Evolutionary conservation across 2,888 invertebrate species (phyloP).

Genomic region (Dusona sp.): DNA sequence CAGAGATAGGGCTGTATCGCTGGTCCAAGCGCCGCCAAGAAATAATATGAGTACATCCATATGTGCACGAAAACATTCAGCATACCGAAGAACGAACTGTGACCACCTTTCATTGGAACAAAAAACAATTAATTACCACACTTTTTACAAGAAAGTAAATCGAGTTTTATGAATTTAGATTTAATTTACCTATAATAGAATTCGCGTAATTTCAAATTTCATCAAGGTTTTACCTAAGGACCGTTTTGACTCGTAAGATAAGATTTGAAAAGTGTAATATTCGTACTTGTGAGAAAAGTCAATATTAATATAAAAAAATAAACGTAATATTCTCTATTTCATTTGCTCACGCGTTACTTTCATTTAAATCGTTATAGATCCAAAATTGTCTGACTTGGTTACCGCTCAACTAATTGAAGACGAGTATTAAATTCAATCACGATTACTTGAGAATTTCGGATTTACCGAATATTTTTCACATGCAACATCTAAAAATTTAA

Average conservation of each 20-base stretch:
- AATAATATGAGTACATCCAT: slow-evolving; percentile 97
- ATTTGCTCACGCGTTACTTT: no score
- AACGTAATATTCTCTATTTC: no score
- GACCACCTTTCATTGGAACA: slow-evolving; percentile 89
- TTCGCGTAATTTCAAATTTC: neutral
- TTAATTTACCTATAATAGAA: no score
- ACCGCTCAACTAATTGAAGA: no score
- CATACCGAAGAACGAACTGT: slow-evolving; percentile 97
- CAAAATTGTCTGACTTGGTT: neutral
- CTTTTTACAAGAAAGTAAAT: neutral
- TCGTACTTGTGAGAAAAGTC: no score
- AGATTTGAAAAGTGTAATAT: no score
- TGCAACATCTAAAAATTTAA: neutral
- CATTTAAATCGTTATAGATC: no score
- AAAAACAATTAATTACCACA: slow-evolving; percentile 11
- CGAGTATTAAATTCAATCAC: neutral
- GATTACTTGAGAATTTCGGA: neutral
- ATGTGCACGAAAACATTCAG: slow-evolving; percentile 98
- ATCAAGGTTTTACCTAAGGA: neutral
- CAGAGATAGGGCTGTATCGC: slow-evolving; percentile 94
- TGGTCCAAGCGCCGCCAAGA: slow-evolving; percentile 96
- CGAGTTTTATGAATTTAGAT: no score
- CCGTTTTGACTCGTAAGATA: no score
- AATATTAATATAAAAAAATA: no score
- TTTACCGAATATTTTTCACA: neutral